Conservation (phyloP, 2,888 invertebrate species). For the Lepidonotus clava region DNA sequence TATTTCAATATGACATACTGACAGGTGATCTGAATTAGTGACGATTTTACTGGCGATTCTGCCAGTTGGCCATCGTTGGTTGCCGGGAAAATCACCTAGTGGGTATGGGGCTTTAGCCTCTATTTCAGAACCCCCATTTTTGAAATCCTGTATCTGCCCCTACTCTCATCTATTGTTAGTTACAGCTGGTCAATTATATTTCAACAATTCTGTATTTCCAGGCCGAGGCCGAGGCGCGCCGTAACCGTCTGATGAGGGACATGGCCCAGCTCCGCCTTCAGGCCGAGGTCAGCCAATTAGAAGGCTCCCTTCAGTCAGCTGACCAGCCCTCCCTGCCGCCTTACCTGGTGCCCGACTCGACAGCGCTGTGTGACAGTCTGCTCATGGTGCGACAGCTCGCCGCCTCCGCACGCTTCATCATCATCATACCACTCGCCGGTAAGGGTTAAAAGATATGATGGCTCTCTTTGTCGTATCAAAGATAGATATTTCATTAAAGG, state of each 20-base stretch:
- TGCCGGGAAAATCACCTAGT: no score
- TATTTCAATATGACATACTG: no score
- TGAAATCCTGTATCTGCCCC: no score
- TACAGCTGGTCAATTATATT: no score
- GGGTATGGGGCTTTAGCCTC: no score
- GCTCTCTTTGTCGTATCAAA: neutral
- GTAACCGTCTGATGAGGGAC: constrained; percentile 87
- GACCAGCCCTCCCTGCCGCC: constrained; percentile 85
- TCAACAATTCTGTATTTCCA: no score
- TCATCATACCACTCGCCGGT: constrained; percentile 86
- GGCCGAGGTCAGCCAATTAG: constrained; percentile 92
- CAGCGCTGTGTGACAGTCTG: constrained; percentile 88
- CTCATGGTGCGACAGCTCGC: constrained; percentile 90
- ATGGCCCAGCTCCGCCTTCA: constrained; percentile 93
- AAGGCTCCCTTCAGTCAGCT: constrained; percentile 82
- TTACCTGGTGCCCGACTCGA: constrained; percentile 92
- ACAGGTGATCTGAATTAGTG: no score
- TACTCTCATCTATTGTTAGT: no score
- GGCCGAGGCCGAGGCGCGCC: constrained; percentile 79
- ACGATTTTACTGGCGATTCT: no score
- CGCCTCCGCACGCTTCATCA: constrained; percentile 90
- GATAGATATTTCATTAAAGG: no score
- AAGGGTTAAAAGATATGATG: neutral
- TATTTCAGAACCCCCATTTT: no score
- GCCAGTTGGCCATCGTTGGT: no score